Conservation (phyloP, 2,797 vertebrate genomes). For the Arremon aurantiirostris region DNA sequence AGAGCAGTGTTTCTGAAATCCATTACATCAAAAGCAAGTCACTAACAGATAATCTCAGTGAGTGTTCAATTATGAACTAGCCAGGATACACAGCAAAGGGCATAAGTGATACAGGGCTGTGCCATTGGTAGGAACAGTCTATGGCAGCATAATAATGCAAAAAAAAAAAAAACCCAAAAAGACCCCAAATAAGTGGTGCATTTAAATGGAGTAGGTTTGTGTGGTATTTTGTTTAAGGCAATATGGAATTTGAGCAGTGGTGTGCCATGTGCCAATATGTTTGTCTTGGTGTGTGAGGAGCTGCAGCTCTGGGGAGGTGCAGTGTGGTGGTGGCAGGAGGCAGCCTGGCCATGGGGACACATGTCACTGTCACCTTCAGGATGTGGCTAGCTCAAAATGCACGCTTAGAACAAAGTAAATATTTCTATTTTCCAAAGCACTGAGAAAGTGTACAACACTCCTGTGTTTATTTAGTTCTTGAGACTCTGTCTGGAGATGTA, state of each 20-base stretch:
- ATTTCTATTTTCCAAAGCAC: background rate
- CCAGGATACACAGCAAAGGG: background rate
- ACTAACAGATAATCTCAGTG: slow-evolving; percentile 22
- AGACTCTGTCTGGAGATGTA: background rate
- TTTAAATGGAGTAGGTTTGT: background rate
- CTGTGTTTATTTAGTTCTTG: background rate
- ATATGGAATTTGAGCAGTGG: background rate
- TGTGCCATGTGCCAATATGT: accelerated
- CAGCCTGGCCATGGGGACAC: background rate
- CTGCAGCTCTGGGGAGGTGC: accelerated
- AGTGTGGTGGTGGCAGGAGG: background rate
- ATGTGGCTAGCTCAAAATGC: background rate
- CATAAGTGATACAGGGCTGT: background rate
- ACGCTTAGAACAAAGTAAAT: background rate
- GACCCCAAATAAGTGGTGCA: background rate
- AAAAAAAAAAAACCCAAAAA: background rate
- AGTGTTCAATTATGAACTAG: slow-evolving; percentile 26
- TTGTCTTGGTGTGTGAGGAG: background rate
- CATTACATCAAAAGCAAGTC: background rate
- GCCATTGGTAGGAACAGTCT: background rate
- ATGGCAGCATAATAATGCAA: background rate
- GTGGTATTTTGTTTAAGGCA: background rate
- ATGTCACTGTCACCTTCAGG: background rate
- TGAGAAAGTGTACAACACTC: accelerated
- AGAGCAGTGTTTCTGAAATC: slow-evolving; percentile 6